These are phyloP conservation scores for Dyspetes luteomarginatus DNA, from an alignment of 2,888 invertebrate genomes.

Conservation along the genomic window DNA sequence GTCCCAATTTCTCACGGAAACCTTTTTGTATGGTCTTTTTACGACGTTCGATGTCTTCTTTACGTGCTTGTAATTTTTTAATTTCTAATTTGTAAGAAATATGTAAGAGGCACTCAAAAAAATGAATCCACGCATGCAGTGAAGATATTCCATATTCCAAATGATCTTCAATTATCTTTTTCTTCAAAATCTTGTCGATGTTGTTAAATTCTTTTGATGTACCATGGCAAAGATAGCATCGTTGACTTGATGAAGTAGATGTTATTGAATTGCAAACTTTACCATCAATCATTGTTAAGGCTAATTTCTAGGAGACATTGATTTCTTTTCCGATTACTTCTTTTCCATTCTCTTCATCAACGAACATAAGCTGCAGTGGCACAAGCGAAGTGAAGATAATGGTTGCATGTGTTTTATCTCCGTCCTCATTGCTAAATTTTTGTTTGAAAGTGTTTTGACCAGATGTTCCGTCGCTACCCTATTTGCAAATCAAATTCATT, in stretches of 20 bases:
- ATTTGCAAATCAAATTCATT: slow-evolving; percentile 23
- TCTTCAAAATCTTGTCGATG: slow-evolving; percentile 4
- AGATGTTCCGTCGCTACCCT: slow-evolving; percentile 20
- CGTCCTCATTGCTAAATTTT: slow-evolving; percentile 13
- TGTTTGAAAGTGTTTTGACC: slow-evolving; percentile 16
- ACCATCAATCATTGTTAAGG: slow-evolving; percentile 62
- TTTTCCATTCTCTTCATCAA: slow-evolving; percentile 17
- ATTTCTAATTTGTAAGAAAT: slow-evolving; percentile 59
- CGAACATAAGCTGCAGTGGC: slow-evolving; percentile 24
- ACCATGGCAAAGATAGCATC: slow-evolving; percentile 64
- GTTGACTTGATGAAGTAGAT: slow-evolving; percentile 48
- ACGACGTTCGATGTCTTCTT: slow-evolving; percentile 33
- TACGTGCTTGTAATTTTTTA: slow-evolving; percentile 63
- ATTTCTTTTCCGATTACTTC: slow-evolving; percentile 25
- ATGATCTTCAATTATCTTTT: slow-evolving; percentile 2
- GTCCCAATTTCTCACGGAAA: slow-evolving; percentile 51
- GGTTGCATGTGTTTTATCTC: slow-evolving; percentile 20
- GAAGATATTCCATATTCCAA: slow-evolving; percentile 61
- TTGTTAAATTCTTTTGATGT: slow-evolving; percentile 63
- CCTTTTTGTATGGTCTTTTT: slow-evolving; percentile 49
- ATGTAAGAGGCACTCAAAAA: slow-evolving; percentile 65
- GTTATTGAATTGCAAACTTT: slow-evolving; percentile 63
- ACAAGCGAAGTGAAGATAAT: slow-evolving; percentile 35
- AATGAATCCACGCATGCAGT: slow-evolving; percentile 64
- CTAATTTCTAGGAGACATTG: slow-evolving; percentile 46